Base-by-base conservation (phyloP, 2,113 vertebrate species). In the Ginglymostoma cirratum region DNA sequence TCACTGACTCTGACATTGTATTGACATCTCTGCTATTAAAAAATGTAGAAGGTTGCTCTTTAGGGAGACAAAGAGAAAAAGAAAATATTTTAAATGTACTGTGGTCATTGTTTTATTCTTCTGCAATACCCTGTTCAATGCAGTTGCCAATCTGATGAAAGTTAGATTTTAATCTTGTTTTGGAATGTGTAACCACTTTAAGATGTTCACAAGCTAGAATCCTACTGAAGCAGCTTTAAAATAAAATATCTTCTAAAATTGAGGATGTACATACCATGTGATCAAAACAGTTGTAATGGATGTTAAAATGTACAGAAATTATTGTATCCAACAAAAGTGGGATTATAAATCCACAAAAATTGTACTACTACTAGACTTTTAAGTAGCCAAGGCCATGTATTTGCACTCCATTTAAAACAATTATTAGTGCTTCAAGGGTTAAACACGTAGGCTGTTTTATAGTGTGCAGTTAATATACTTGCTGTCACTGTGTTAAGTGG, bases 161-260 rank as follows among this genome's bases (percentile, higher is more conserved):
- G 42, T 66, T 93, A 67, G 34, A 93, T 66, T 93, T 93, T 38
- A n/a, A 93, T 93, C 17, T 93, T 93, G 5, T 7, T 93, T 93
- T 93, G 61, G 38, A 93, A 66, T 23, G 27, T 30, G 80, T 83
- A 42, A 45, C 76, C 80, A 23, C 38, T 83, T 42, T 42, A 42
- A 83, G n/a, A 83, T 83, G 38, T 42, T 23, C 38, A 83, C 52
- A 14, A 61, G 12, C 34, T 6, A 23, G 17, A 93, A 66, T 66
- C n/a, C n/a, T n/a, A 23, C 89, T 65, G 52, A 90, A 93, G 6
- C 89, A 66, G 0, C n/a, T 42, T 92, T 38, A 65, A 92, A 92
- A 65, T 17, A 38, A 38, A 38, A n/a, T 38, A n/a, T 6, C 61
- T 93, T 93, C 66, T 38, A 42, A 38, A n/a, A 38, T 66, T 66